Base-by-base conservation (phyloP, 1,140 invertebrate species). In the Conopomorpha cramerella region DNA sequence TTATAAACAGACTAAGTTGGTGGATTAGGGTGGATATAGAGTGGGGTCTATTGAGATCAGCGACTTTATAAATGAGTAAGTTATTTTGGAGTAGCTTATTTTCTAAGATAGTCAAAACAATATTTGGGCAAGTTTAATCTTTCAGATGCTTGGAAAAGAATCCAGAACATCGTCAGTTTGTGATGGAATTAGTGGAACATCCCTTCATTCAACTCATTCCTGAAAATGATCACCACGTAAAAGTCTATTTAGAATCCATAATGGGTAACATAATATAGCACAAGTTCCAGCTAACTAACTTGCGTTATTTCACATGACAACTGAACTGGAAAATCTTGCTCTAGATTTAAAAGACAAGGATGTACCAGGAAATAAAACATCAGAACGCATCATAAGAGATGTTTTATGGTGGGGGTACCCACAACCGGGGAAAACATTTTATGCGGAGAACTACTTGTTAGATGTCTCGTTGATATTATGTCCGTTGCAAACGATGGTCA, bases 91-190 rank as follows among this genome's bases (percentile, higher is more conserved):
- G 13, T 29, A 10, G 10, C 10, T 23, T 6, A n/a, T 77, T 78
- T 82, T 70, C 31, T 23, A 29, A 29, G 1, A 30, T 30, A 16
- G n/a, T n/a, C n/a, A n/a, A n/a, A n/a, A n/a, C n/a, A n/a, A n/a
- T n/a, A n/a, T n/a, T n/a, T n/a, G n/a, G n/a, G n/a, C n/a, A n/a
- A n/a, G n/a, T n/a, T n/a, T n/a, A n/a, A n/a, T n/a, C 49, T 71
- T 79, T 34, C 42, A 93, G 91, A 56, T 96, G 93, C 62, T 73
- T 96, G 13, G 88, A 91, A 41, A 96, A 96, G 67, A 93, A 95
- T 79, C 88, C 88, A n/a, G 93, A 96, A 49, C 86, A 94, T 65
- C 81, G 94, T 16, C 93, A 94, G 1, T 91, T 85, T 61, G 86
- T 92, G 61, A 68, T 84, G 30, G 93, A 96, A 73, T 77, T 96